Evolutionary conservation across 2,797 vertebrate species (phyloP).

Genomic region (Pangasius sanitwongsei): DNA sequence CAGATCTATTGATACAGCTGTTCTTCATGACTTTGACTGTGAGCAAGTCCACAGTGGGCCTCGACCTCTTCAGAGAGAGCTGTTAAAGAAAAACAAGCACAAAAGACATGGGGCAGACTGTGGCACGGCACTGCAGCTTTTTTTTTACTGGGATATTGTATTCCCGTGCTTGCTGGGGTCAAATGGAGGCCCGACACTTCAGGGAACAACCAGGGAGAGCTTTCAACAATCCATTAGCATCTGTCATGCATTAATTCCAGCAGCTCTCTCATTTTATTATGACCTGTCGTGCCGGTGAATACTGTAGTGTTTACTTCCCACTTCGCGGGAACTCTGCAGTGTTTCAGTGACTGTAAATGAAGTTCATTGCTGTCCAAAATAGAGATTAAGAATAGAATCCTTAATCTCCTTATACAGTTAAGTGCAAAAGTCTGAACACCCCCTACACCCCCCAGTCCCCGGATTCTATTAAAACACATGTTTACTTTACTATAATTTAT

Average conservation of each 20-base stretch:
- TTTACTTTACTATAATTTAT: not conserved
- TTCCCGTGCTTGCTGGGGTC: constrained; percentile 29
- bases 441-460: not conserved
- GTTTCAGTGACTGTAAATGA: not conserved
- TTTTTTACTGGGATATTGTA: constrained; percentile 38
- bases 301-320: not conserved
- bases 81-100: constrained; percentile 46
- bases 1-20: constrained; percentile 53
- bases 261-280: constrained; percentile 2
- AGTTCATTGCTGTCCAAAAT: not conserved
- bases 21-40: constrained; percentile 33
- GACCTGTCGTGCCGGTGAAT: not conserved
- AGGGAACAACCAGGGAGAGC: constrained; percentile 32
- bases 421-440: not conserved
- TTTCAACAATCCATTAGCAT: constrained; percentile 40
- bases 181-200: constrained; percentile 33
- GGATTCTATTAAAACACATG: not conserved
- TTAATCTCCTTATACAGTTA: not conserved
- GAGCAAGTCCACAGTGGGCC: not conserved
- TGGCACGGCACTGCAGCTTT: constrained; percentile 17
- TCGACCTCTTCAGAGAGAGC: constrained; percentile 19
- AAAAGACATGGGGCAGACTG: constrained; percentile 31
- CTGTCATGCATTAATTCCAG: constrained; percentile 24
- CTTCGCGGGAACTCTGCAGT: not conserved
- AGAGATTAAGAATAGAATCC: no score